Evolutionary conservation across 2,113 vertebrate genomes (phyloP).

Genomic region (Brachyhypopomus occidentalis): DNA sequence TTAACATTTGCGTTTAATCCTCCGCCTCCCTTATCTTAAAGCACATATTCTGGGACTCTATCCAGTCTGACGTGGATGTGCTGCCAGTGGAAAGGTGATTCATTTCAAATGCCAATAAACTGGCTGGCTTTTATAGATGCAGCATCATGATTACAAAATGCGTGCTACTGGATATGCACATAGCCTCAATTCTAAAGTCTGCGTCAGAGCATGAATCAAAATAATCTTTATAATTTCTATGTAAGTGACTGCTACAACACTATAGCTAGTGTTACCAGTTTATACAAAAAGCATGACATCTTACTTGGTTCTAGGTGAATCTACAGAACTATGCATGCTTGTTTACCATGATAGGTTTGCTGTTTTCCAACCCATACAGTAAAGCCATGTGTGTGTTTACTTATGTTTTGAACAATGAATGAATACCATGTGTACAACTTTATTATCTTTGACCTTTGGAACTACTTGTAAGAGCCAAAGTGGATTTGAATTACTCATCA

Average conservation of each 20-base stretch:
- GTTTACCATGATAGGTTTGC: not conserved
- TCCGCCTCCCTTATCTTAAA: not conserved
- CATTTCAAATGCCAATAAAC: conserved; percentile 19
- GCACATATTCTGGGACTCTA: conserved; percentile 2
- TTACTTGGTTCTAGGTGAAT: not conserved
- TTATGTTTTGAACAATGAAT: too few species aligned
- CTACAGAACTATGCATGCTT: not conserved
- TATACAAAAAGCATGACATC: not conserved
- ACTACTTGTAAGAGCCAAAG: too few species aligned
- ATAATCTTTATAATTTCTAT: not conserved
- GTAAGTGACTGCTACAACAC: not conserved
- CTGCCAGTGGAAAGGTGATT: not conserved
- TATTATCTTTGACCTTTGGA: too few species aligned
- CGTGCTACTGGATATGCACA: not conserved
- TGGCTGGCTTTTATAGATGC: not conserved
- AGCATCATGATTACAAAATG: not conserved
- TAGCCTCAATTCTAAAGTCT: not conserved
- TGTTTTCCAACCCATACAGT: too few species aligned
- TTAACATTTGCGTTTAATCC: not conserved
- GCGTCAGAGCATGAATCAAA: not conserved
- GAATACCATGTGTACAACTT: too few species aligned
- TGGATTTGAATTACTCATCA: too few species aligned
- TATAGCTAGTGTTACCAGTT: not conserved
- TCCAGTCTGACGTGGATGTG: not conserved
- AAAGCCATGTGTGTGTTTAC: too few species aligned